Evolutionary conservation across 2,888 invertebrate genomes (phyloP), one percentile per base, ranked within the genome.

Genomic region (Perizoma flavofasciatum): DNA sequence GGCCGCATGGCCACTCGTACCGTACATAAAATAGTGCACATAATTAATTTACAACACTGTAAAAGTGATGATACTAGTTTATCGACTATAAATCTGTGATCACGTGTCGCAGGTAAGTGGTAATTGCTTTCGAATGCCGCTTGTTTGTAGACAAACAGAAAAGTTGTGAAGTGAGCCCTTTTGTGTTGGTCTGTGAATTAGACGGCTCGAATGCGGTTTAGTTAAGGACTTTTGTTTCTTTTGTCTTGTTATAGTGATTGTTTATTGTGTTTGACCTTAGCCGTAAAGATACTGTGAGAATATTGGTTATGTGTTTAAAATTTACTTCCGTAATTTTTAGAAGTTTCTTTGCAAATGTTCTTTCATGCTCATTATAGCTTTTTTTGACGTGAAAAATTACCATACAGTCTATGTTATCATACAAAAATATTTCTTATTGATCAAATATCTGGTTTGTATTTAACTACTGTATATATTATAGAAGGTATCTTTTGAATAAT

Each of bases 91-190:
- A 89, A 91, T 86, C 88, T 87, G 89, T 88, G 89, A 84, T 89
- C 88, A 84, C 86, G 83, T 85, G 88, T 91, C 86, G 76, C 90
- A 90, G 92, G 92, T 92, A 88, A 91, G 92, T 91, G 91, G 85
- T 91, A 90, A 91, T 91, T 91, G 88, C 77, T 85, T 81, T 83
- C 83, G 82, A 80, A 81, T 77, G 84, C 82, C 83, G 86, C 82
- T 67, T 86, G 85, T 91, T 89, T 89, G 86, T 72, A 68, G 71
- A 71, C 82, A 88, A 88, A 88, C 82, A 88, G 72, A 54, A 60
- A 52, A 70, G 74, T 65, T 78, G 79, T 77, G 62, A 62, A 62
- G 62, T 58, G 74, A 76, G 79, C 79, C 79, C 81, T 84, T 85
- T 82, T 83, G 79, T 79, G 80, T 86, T 81, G 72, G 79, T 75